These are phyloP conservation scores for Frankliniella fusca DNA, from an alignment of 2,888 invertebrate species.

Conservation along the genomic window DNA sequence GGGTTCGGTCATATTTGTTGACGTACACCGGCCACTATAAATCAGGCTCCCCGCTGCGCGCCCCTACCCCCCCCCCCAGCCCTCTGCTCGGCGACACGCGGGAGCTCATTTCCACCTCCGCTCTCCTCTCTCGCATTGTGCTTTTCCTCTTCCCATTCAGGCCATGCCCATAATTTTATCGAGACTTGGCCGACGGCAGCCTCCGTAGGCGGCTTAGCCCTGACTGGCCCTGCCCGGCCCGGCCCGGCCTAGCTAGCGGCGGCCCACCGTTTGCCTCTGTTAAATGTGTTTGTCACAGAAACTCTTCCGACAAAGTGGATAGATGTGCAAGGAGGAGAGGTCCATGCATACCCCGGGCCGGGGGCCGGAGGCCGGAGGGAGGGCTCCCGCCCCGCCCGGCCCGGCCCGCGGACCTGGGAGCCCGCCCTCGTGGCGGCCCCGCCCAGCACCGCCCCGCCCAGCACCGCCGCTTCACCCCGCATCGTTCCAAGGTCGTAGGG, in stretches of 20 bases:
- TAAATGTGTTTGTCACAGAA: constrained; percentile 22
- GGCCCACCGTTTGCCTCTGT: neutral
- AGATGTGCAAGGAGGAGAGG: neutral
- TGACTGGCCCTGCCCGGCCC: neutral
- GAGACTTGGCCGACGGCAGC: neutral
- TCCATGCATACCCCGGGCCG: neutral
- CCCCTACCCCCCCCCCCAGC: neutral
- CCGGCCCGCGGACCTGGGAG: neutral
- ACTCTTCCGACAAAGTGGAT: neutral
- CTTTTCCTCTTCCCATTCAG: neutral
- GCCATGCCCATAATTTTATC: constrained; percentile 15
- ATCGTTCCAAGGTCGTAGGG: neutral
- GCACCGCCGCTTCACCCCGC: neutral
- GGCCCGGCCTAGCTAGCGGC: neutral
- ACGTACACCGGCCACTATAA: neutral
- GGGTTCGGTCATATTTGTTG: too few relatives aligned
- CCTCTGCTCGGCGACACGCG: neutral
- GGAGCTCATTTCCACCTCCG: constrained; percentile 6
- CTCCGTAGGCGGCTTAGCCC: neutral
- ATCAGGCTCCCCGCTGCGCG: neutral
- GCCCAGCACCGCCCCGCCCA: neutral
- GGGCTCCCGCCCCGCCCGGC: neutral
- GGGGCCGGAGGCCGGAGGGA: neutral
- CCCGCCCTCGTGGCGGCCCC: too few relatives aligned
- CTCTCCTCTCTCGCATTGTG: neutral